These are phyloP conservation scores for Eledona agricola DNA, from an alignment of 2,888 invertebrate species.

Conservation along the genomic window DNA sequence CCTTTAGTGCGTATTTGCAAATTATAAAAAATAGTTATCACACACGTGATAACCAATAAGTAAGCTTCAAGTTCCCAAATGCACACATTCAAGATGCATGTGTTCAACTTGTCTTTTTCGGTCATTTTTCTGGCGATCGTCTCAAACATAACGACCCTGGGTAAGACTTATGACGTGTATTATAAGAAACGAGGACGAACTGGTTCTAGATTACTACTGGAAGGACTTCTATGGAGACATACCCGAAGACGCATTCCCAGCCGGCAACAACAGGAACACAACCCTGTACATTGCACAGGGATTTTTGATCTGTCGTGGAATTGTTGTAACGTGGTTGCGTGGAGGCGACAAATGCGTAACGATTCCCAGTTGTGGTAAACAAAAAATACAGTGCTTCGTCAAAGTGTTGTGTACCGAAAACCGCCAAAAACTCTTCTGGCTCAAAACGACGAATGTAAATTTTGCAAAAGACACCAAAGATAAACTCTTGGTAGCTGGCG, in stretches of 20 bases:
- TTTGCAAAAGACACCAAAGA: not conserved
- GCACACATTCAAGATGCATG: too few species aligned
- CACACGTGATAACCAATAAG: too few species aligned
- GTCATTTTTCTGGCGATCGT: too few species aligned
- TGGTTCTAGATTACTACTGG: slow-evolving; percentile 35
- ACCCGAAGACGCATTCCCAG: slow-evolving; percentile 35
- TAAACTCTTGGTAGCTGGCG: slow-evolving; percentile 5
- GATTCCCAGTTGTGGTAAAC: slow-evolving; percentile 1
- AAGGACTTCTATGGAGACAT: slow-evolving; percentile 21
- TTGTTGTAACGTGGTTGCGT: not conserved
- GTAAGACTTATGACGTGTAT: too few species aligned
- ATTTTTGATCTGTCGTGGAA: not conserved
- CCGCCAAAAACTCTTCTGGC: slow-evolving; percentile 6
- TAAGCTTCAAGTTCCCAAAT: too few species aligned
- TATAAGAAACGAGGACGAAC: too few species aligned
- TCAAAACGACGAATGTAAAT: not conserved
- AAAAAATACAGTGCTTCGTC: not conserved
- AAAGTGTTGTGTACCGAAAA: slow-evolving; percentile 3
- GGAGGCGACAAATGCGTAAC: slow-evolving; percentile 4
- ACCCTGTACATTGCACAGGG: slow-evolving; percentile 3
- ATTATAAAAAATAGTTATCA: too few species aligned
- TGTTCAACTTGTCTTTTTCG: too few species aligned
- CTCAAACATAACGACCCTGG: too few species aligned
- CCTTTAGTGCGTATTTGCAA: too few species aligned
- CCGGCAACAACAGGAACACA: slow-evolving; percentile 16